phyloP scores from a whole-genome alignment of 2,888 invertebrate species.

The Plagodis dolabraria region DNA sequence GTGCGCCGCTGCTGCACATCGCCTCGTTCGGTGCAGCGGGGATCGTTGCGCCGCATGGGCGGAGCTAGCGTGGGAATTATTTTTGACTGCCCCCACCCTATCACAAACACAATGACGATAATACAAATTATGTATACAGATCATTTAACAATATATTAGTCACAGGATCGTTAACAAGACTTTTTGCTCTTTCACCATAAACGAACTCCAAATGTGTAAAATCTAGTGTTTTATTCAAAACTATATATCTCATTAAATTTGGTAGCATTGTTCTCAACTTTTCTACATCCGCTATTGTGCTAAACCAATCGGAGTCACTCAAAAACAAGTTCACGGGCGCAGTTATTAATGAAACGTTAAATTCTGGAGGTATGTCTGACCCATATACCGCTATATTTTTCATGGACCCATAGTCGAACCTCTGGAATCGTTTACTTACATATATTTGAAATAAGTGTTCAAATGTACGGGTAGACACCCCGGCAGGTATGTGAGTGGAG shows the following conservation, averaged over 20 bases:
- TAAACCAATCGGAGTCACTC: slow-evolving; percentile 71
- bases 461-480: slow-evolving; percentile 64
- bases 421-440: slow-evolving; percentile 60
- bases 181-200: slow-evolving; percentile 64
- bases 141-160: slow-evolving; percentile 48
- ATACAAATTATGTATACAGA: slow-evolving; percentile 7
- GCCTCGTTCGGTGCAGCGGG: no score
- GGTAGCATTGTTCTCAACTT: slow-evolving; percentile 53
- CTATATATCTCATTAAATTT: slow-evolving; percentile 52
- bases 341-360: slow-evolving; percentile 58
- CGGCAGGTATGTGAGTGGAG: slow-evolving; percentile 69
- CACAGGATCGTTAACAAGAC: slow-evolving; percentile 60
- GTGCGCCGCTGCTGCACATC: no score
- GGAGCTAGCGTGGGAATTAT: no score
- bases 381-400: slow-evolving; percentile 56
- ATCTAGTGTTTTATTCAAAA: slow-evolving; percentile 58
- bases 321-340: slow-evolving; percentile 61
- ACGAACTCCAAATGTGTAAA: slow-evolving; percentile 74
- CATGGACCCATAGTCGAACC: slow-evolving; percentile 60
- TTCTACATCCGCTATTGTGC: slow-evolving; percentile 56
- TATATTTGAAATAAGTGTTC: slow-evolving; percentile 70
- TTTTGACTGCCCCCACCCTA: no score
- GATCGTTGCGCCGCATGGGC: no score
- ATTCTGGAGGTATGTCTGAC: slow-evolving; percentile 56
- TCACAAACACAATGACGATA: no score